phyloP scores from a whole-genome alignment of 2,113 vertebrate genomes.

The Corynorhinus townsendii region DNA sequence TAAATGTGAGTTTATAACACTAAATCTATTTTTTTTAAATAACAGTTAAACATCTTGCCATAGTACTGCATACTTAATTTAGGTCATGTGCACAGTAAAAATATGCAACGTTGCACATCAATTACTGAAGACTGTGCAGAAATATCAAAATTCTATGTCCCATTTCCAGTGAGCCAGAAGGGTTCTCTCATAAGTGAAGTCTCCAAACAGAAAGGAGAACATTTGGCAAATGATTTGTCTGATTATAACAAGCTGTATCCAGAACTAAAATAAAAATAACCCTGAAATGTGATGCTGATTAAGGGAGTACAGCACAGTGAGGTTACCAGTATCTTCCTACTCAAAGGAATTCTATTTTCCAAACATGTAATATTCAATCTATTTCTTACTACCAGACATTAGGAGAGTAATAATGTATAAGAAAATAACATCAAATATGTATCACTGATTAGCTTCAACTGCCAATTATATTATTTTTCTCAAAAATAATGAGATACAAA shows the following conservation, averaged over 20 bases:
- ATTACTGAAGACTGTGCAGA: neutral
- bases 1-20: neutral
- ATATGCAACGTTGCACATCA: neutral
- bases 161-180: neutral
- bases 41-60: neutral
- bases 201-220: neutral
- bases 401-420: neutral
- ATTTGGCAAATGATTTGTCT: neutral
- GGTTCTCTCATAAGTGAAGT: neutral
- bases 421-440: neutral
- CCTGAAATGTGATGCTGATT: neutral
- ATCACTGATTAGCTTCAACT: neutral
- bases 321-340: neutral
- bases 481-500: neutral
- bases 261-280: slow-evolving; percentile 14
- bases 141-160: neutral
- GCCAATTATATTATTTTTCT: neutral
- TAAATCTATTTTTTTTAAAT: neutral
- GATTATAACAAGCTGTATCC: neutral
- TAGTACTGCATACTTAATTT: neutral
- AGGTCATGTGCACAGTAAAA: neutral
- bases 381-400: neutral
- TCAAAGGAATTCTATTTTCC: neutral
- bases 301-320: neutral
- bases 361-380: neutral